Evolutionary conservation across 2,113 vertebrate species (phyloP), one percentile per base, ranked within the genome.

Genomic region (Syngnathoides biaculeatus): DNA sequence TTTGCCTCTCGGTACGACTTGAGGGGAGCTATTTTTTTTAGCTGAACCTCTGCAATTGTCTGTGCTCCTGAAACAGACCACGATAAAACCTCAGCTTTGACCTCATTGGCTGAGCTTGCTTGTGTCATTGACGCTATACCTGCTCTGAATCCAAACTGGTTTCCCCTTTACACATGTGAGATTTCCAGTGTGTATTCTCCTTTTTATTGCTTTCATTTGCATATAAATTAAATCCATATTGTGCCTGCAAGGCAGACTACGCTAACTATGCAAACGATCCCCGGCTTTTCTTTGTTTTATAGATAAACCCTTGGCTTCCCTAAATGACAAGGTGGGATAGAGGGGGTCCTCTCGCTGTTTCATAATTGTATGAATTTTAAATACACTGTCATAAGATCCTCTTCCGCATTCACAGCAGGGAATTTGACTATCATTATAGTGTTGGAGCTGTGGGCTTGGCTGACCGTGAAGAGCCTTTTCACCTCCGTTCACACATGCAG

Each of bases 191-290:
- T 94, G 94, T 92, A 87, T 90, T 88, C 93, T 93, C 92, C 87
- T 90, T 95, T 62, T 96, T 97, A 96, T 95, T 95, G 92, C 94
- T 92, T 93, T 93, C 87, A 98, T 98, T 98, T 98, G 94, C 96
- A 98, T 98, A 96, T 95, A 97, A 97, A 98, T 97, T 98, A 97
- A 97, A 96, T 93, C 93, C 92, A 95, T 95, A 95, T 94, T 95
- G 93, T 94, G 93, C 95, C 95, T 96, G 93, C 94, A 92, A 96
- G 95, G 94, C 93, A 95, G 92, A 92, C 90, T 91, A 72, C 90
- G 93, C 91, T 93, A 93, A 94, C 93, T 93, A 94, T 80, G 87
- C 90, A 72, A 79, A 92, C 86, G 89, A 90, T 94, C 94, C 92
- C 87, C 67, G 87, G 92, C 88, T 87, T 93, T 90, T 93, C 93